Evolutionary conservation across 2,797 vertebrate genomes (phyloP), one percentile per base, ranked within the genome.

Genomic region (Molossus alvarezi): DNA sequence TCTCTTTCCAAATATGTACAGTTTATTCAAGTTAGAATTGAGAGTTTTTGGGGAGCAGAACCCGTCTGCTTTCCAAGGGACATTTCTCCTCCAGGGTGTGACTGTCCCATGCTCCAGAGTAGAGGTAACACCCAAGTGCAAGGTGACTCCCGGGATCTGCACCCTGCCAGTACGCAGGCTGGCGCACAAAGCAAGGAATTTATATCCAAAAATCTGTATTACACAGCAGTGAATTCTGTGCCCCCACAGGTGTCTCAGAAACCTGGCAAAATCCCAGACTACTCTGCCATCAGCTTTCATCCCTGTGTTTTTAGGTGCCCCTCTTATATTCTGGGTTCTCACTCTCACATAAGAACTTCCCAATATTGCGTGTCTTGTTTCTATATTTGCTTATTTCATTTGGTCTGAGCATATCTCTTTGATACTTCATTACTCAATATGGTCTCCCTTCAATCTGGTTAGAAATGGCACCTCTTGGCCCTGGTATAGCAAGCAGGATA

Each of bases 21-120:
- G 37, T 79, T 62, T 82, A 69, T 37, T 77, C 53, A 51, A 64
- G 8, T 17, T 17, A 76, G 25, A 48, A 58, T 57, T 48, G 79
- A 27, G 72, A 76, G 21, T 58, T 41, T 96, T 45, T 20, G 1
- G n/a, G 14, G 57, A 77, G 62, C 48, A n/a, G 15, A 88, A 53
- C 18, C 21, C 17, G 18, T 37, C 14, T 14, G 82, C 17, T 67
- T 80, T 82, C 71, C 67, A 33, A 69, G 53, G 21, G 1, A 17
- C 1, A 4, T 4, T 6, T 27, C 25, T 6, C 60, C 79, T 81
- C 21, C 20, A 5, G 69, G 14, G 51, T 8, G 4, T 4, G 65
- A 45, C 25, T 60, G 21, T 21, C 25, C 86, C 2, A 0, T 1
- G 23, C 3, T 9, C 14, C n/a, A 6, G 15, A 3, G 9, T 0